phyloP scores from a whole-genome alignment of 1,140 invertebrate species.

The Ephestia elutella region DNA sequence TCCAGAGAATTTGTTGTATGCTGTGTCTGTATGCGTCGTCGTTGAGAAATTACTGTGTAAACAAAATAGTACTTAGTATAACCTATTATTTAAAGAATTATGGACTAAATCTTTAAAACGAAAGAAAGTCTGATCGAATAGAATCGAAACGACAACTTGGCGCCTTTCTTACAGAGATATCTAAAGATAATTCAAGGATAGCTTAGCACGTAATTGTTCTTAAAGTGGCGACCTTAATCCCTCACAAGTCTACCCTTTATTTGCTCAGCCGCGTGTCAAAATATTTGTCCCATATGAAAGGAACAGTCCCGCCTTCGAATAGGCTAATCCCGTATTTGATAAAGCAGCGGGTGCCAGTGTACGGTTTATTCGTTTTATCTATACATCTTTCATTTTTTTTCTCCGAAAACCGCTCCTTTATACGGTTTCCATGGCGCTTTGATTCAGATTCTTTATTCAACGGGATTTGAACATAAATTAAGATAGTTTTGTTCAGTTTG shows the following conservation, averaged over 20 bases:
- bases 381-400: conserved; percentile 60
- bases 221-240: conserved; percentile 43
- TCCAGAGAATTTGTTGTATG: no score
- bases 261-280: conserved; percentile 59
- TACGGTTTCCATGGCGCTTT: conserved; percentile 61
- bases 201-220: conserved; percentile 17
- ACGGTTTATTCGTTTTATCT: conserved; percentile 64
- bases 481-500: conserved; percentile 65
- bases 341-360: conserved; percentile 68
- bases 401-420: conserved; percentile 50
- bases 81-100: no score
- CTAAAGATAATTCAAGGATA: conserved; percentile 1
- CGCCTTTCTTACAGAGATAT: background rate
- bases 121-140: no score
- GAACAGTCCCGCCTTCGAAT: conserved; percentile 44
- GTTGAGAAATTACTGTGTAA: no score
- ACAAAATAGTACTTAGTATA: no score
- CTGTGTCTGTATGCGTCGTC: no score
- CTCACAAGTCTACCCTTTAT: conserved; percentile 47
- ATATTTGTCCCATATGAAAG: conserved; percentile 62
- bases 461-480: conserved; percentile 66
- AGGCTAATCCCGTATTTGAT: conserved; percentile 66
- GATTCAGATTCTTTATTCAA: conserved; percentile 68
- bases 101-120: no score
- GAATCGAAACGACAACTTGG: background rate